A percentile compares a stretch with the other conserved stretches of the same genome.
Conservation (phyloP, 2,888 invertebrate genomes). For the Apodemia zela region DNA sequence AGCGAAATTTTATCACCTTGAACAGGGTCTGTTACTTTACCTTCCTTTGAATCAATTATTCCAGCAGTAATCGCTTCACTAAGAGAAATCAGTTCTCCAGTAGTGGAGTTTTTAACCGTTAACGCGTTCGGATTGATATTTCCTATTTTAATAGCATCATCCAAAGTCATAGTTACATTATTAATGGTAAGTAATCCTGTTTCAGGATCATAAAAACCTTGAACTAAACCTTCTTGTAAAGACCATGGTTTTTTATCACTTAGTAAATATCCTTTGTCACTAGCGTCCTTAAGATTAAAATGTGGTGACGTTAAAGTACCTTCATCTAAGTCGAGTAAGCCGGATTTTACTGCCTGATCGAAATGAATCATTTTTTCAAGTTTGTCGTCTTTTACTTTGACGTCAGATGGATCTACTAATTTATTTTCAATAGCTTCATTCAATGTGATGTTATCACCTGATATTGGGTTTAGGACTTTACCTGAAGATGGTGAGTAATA, state of each 20-base stretch:
- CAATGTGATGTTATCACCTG: constrained; percentile 86
- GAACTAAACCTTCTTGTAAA: constrained; percentile 89
- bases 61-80: constrained; percentile 88
- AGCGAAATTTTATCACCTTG: constrained; percentile 88
- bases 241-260: constrained; percentile 90
- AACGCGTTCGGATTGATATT: constrained; percentile 88
- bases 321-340: constrained; percentile 84
- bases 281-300: constrained; percentile 88
- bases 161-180: constrained; percentile 84
- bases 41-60: constrained; percentile 88
- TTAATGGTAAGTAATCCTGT: constrained; percentile 87
- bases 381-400: constrained; percentile 87
- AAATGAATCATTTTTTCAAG: constrained; percentile 84
- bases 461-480: constrained; percentile 87
- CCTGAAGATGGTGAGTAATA: constrained; percentile 88
- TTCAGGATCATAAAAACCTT: constrained; percentile 88
- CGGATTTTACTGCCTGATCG: constrained; percentile 84
- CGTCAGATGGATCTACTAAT: constrained; percentile 85
- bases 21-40: constrained; percentile 88
- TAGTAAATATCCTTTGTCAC: constrained; percentile 89
- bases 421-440: constrained; percentile 86
- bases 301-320: constrained; percentile 86
- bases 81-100: constrained; percentile 89
- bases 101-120: constrained; percentile 89
- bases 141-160: constrained; percentile 86